Evolutionary conservation across 2,113 vertebrate species (phyloP).

Genomic region (Crocuta crocuta): DNA sequence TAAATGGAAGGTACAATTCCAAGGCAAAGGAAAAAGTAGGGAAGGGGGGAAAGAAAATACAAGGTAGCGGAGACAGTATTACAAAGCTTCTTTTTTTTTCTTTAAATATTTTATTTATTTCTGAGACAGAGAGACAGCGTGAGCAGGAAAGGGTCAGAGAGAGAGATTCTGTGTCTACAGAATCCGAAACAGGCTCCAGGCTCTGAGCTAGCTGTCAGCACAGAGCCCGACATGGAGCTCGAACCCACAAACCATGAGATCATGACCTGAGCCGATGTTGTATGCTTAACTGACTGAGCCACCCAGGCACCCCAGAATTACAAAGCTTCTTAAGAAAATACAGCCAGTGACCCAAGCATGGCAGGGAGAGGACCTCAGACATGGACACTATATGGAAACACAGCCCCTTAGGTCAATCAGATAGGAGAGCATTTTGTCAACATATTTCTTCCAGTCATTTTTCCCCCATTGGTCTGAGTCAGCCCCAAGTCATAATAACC

Average conservation of each 20-base stretch:
- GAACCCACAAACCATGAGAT: too few relatives aligned
- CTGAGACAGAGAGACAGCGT: too few relatives aligned
- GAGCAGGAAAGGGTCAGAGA: too few relatives aligned
- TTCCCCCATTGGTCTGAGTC: neutral
- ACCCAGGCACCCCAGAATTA: neutral
- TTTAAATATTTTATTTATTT: too few relatives aligned
- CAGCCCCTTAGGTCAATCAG: neutral
- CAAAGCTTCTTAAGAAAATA: neutral
- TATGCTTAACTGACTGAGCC: too few relatives aligned
- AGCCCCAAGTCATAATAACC: neutral
- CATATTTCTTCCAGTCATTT: neutral
- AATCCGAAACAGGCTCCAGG: too few relatives aligned
- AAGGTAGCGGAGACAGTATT: neutral
- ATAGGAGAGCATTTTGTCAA: neutral
- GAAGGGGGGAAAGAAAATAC: neutral
- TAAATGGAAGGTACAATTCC: neutral
- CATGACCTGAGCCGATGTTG: too few relatives aligned
- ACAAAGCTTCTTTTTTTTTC: neutral
- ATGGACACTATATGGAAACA: neutral
- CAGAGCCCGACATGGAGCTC: too few relatives aligned
- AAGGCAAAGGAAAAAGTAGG: neutral
- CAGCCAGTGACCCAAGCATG: neutral
- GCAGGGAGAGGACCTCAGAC: neutral
- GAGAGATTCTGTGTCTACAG: too few relatives aligned
- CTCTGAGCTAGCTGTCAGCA: too few relatives aligned